Evolutionary conservation across 2,888 invertebrate species (phyloP), one percentile per base, ranked within the genome.

Genomic region (Eulithis prunata): DNA sequence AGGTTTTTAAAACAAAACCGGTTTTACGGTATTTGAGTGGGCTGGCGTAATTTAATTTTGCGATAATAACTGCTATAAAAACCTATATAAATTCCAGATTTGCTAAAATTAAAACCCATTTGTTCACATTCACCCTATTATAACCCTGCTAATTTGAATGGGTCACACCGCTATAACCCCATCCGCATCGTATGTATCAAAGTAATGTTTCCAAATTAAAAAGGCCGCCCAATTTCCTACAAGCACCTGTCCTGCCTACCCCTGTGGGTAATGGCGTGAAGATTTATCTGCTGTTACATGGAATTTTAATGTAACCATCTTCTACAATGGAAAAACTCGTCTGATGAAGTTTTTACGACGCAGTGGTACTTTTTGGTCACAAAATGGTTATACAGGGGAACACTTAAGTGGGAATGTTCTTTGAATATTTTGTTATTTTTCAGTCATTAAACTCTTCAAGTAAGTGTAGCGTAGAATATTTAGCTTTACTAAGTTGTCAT

Each of bases 171-270:
- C 0, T 54, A 61, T 68, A 61, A 55, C 45, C 57, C 49, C 36
- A 61, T 64, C 61, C 53, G n/a, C 58, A n/a, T 14, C 52, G 57
- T 41, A 28, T 57, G 57, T 53, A 66, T 84, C 81, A 83, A 77
- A 78, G 80, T 86, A 85, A 86, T 83, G 83, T 82, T 79, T 76
- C 80, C 82, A 82, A 84, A 88, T 86, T 83, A 86, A 86, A 86
- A 85, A 82, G 82, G 77, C 78, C 80, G 67, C 78, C 82, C 83
- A 88, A 90, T 89, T 89, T 89, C 86, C 89, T 76, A 82, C 71
- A 75, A 83, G 76, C 83, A 86, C 85, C 85, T 85, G 84, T 83
- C 78, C 71, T 74, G 71, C 70, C 71, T 64, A 73, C 76, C 81
- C 75, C 75, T 69, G 71, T 75, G 82, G 75, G 81, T 85, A 86